Evolutionary conservation across 1,140 invertebrate species (phyloP).

Genomic region (Heterodera carotae): DNA sequence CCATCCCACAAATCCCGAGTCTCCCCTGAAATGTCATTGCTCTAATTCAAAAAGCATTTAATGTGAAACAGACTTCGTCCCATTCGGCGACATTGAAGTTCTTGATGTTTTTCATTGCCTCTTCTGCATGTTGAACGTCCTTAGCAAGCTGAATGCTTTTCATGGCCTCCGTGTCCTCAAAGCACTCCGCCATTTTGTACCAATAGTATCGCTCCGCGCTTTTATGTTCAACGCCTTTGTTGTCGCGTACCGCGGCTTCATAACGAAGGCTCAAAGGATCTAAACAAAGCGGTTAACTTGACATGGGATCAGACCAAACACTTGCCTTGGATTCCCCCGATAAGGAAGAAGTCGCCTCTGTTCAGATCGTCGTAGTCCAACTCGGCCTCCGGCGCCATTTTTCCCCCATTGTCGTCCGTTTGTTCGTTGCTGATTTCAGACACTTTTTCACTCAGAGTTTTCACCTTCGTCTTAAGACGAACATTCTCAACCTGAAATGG

Average conservation of each 20-base stretch:
- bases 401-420: conserved; percentile 32
- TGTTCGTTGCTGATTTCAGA: conserved; percentile 35
- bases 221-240: conserved; percentile 56
- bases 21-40: too few species aligned
- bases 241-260: conserved; percentile 48
- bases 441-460: conserved; percentile 46
- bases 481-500: conserved; percentile 54
- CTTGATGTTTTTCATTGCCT: conserved; percentile 54
- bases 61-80: conserved; percentile 47
- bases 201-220: conserved; percentile 60
- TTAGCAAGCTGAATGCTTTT: conserved; percentile 52
- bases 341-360: conserved; percentile 49
- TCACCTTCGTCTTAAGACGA: conserved; percentile 53
- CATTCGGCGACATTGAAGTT: conserved; percentile 51
- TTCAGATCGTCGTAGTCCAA: conserved; percentile 58
- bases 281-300: too few species aligned
- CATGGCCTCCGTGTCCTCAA: conserved; percentile 52
- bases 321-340: conserved; percentile 55
- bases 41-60: too few species aligned
- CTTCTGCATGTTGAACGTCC: conserved; percentile 48
- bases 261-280: conserved; percentile 48
- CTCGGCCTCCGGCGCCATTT: conserved; percentile 46
- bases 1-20: too few species aligned
- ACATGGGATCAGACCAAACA: not conserved
- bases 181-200: conserved; percentile 62